A percentile compares a stretch with the other conserved stretches of the same genome.
phyloP scores from a whole-genome alignment of 2,113 vertebrate genomes.

The Rousettus leschenaultii region DNA sequence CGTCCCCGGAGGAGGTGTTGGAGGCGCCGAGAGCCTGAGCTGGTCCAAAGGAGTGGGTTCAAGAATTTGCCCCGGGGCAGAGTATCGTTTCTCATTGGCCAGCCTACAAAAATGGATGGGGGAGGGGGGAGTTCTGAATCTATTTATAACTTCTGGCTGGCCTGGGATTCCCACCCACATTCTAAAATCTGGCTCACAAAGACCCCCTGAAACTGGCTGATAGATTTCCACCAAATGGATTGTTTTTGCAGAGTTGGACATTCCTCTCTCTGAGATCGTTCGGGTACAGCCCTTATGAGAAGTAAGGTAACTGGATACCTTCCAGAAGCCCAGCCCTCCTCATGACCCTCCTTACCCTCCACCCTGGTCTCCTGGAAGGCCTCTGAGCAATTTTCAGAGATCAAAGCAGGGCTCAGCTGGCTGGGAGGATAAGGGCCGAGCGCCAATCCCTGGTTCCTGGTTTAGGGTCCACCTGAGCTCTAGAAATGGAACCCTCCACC shows the following conservation, averaged over 20 bases:
- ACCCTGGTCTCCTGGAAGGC: not conserved
- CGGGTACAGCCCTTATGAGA: not conserved
- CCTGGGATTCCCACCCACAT: not conserved
- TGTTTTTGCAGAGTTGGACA: not conserved
- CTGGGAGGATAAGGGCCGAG: not conserved
- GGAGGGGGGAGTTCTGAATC: not conserved
- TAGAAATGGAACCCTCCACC: not conserved
- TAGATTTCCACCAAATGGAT: not conserved
- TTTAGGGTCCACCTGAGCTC: not conserved
- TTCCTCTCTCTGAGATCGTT: not conserved
- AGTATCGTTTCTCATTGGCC: not conserved
- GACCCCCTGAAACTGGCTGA: not conserved
- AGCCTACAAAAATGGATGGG: not conserved
- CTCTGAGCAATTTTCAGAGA: not conserved
- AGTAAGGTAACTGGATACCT: not conserved
- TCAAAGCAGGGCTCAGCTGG: not conserved
- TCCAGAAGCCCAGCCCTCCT: not conserved
- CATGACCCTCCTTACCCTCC: not conserved
- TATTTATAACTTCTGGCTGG: slow-evolving; percentile 39
- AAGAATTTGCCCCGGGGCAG: slow-evolving; percentile 44
- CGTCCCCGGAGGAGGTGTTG: not conserved
- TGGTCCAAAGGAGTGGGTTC: slow-evolving; percentile 55
- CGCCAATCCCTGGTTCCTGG: not conserved
- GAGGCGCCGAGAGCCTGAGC: not conserved
- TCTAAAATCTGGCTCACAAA: slow-evolving; percentile 25